phyloP scores from a whole-genome alignment of 2,113 vertebrate genomes.

The Malurus alboscapulatus region DNA sequence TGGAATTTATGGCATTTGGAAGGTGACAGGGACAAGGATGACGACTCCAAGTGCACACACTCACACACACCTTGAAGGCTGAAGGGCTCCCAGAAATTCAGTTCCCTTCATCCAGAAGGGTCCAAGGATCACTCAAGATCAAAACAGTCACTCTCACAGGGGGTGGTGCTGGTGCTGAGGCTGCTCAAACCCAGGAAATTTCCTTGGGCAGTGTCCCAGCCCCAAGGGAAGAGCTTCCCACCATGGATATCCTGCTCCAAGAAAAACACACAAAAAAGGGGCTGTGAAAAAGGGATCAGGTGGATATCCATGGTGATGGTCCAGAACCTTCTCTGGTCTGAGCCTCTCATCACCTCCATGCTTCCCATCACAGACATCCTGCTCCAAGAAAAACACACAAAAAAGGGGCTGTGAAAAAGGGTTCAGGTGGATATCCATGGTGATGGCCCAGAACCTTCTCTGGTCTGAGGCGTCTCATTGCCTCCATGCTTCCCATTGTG shows the following conservation, averaged over 20 bases:
- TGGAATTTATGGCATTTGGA: background rate
- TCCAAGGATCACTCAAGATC: background rate
- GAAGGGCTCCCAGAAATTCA: background rate
- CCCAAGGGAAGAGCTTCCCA: background rate
- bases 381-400: background rate
- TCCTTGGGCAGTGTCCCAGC: background rate
- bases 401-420: background rate
- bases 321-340: background rate
- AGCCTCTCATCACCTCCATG: background rate
- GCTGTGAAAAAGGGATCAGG: no score
- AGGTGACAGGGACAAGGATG: rapidly evolving
- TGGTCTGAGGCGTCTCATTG: no score
- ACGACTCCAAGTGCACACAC: rapidly evolving
- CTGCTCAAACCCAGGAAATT: background rate
- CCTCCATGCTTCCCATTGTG: no score
- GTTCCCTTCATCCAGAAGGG: background rate
- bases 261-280: background rate
- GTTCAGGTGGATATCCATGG: no score
- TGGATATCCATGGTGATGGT: background rate
- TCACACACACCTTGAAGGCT: rapidly evolving
- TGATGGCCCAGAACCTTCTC: background rate
- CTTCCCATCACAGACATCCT: background rate
- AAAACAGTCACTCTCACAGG: background rate
- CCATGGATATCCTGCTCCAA: background rate
- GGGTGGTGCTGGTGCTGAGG: background rate